A percentile compares a stretch with the other conserved stretches of the same genome.
Conservation (phyloP, 2,797 vertebrate species). For the Streptopelia turtur region DNA sequence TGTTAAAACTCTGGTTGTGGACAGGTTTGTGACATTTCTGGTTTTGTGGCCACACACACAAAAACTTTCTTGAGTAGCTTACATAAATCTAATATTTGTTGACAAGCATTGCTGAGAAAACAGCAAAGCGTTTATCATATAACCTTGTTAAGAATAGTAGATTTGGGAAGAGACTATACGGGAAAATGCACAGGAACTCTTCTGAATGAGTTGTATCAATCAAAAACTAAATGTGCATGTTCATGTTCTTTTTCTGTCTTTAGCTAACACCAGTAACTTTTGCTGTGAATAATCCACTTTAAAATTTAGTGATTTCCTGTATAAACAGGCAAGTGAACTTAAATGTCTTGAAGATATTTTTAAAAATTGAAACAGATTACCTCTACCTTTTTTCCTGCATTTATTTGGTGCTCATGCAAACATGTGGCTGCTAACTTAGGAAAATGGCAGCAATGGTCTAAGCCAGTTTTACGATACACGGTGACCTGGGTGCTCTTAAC, state of each 20-base stretch:
- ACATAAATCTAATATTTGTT: background rate
- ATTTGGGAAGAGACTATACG: background rate
- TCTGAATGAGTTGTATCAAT: background rate
- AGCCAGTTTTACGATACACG: background rate
- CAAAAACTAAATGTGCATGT: background rate
- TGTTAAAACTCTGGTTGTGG: background rate
- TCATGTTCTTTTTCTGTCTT: background rate
- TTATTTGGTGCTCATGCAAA: background rate
- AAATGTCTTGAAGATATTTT: background rate
- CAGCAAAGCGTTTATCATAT: background rate
- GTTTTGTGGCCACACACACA: background rate
- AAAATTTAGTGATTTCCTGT: background rate
- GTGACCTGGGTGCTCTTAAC: background rate
- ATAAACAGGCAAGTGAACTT: background rate
- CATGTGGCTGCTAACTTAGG: background rate
- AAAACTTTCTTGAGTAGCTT: background rate
- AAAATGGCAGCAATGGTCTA: background rate
- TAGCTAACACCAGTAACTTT: background rate
- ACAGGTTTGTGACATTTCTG: background rate
- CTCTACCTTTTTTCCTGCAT: background rate
- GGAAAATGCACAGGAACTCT: background rate
- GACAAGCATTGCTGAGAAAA: background rate
- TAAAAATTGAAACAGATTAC: background rate
- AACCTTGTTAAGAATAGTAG: background rate
- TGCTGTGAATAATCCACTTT: background rate